phyloP scores from a whole-genome alignment of 2,113 vertebrate species.

The Thalassoma bifasciatum region DNA sequence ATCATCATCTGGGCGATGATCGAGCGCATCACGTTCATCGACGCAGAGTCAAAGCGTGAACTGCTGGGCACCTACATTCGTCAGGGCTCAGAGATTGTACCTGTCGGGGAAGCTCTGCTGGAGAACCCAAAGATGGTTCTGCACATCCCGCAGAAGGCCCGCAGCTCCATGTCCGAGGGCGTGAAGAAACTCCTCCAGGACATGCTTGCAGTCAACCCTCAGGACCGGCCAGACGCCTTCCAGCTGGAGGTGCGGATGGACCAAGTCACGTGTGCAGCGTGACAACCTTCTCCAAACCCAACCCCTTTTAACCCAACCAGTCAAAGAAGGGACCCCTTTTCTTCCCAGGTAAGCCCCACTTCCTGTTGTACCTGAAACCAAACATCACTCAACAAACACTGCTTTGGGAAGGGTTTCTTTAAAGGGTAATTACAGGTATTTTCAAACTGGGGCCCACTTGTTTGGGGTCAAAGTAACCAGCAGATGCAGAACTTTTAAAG shows the following conservation, averaged over 20 bases:
- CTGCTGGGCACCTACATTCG: conserved; percentile 94
- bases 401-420: no score
- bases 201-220: conserved; percentile 96
- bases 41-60: conserved; percentile 92
- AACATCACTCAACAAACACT: background rate
- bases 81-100: conserved; percentile 92
- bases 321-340: conserved; percentile 42
- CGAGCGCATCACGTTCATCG: conserved; percentile 95
- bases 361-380: background rate
- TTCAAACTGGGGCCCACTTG: no score
- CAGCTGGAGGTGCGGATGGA: conserved; percentile 94
- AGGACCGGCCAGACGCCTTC: conserved; percentile 94
- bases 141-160: conserved; percentile 92
- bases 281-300: conserved; percentile 16
- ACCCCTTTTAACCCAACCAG: conserved; percentile 6
- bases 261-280: conserved; percentile 85
- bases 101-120: conserved; percentile 95
- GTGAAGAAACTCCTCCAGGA: conserved; percentile 93
- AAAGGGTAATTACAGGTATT: no score
- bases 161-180: conserved; percentile 91
- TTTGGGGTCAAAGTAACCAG: no score
- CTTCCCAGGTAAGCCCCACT: conserved; percentile 53
- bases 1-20: conserved; percentile 99
- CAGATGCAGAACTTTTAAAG: no score
- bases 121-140: conserved; percentile 98